These are phyloP conservation scores for Aricia agestis DNA, from an alignment of 1,140 invertebrate genomes.

Conservation along the genomic window DNA sequence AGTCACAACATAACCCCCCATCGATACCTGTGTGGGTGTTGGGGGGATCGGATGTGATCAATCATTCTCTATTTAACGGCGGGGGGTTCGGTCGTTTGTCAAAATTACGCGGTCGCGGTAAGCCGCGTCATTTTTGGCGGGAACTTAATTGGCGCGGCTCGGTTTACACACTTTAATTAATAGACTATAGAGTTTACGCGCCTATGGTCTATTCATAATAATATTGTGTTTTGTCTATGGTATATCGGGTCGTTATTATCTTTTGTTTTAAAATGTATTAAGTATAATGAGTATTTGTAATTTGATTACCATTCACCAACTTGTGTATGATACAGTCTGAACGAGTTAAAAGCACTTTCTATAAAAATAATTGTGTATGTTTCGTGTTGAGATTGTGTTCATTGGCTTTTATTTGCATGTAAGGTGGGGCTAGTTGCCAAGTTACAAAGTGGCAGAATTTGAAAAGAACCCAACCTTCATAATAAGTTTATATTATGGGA, in stretches of 20 bases:
- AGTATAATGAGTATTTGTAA: not conserved
- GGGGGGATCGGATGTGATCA: conserved; percentile 20
- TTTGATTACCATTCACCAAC: not conserved
- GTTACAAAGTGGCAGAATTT: no score
- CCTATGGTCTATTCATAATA: not conserved
- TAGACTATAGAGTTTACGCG: conserved; percentile 52
- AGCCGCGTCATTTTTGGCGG: conserved; percentile 71
- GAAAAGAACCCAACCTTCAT: no score
- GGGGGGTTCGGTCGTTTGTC: conserved; percentile 55
- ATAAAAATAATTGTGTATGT: no score
- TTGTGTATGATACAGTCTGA: not conserved
- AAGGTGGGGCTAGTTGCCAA: no score
- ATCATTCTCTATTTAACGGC: conserved; percentile 38
- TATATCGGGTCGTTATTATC: not conserved
- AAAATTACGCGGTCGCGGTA: conserved; percentile 64
- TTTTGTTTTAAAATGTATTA: not conserved
- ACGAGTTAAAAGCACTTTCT: no score
- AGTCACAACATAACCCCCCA: no score
- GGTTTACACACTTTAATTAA: conserved; percentile 75
- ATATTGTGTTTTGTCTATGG: conserved; percentile 11
- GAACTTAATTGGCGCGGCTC: conserved; percentile 61
- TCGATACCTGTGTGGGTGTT: not conserved
- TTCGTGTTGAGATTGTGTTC: no score
- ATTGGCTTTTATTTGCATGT: no score
- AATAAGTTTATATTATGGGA: no score